phyloP scores from a whole-genome alignment of 1,140 invertebrate genomes.

The Sinella curviseta region DNA sequence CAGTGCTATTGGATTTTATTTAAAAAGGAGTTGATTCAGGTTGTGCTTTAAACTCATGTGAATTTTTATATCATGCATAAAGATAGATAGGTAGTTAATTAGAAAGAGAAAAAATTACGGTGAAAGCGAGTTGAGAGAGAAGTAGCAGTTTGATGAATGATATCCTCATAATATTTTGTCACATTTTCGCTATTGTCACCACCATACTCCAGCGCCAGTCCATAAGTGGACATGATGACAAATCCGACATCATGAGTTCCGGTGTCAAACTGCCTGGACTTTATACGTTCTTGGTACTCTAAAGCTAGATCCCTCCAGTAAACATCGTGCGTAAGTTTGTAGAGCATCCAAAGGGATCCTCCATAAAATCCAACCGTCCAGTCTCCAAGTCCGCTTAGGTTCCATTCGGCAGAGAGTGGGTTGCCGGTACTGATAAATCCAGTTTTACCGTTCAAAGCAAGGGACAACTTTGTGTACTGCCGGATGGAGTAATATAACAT shows the following conservation, averaged over 20 bases:
- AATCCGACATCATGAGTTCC: conserved; percentile 45
- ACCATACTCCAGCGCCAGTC: conserved; percentile 32
- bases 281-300: conserved; percentile 30
- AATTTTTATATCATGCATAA: background rate
- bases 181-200: background rate
- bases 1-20: conserved; percentile 13
- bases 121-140: conserved; percentile 39
- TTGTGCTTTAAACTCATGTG: background rate
- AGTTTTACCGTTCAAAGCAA: conserved; percentile 10
- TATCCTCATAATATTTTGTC: background rate
- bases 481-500: conserved; percentile 24
- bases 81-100: too few species aligned
- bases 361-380: conserved; percentile 46
- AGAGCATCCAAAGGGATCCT: conserved; percentile 43
- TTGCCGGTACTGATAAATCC: conserved; percentile 37
- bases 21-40: background rate
- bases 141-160: conserved; percentile 35
- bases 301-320: conserved; percentile 35
- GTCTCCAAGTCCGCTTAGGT: conserved; percentile 53
- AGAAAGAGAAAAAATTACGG: too few species aligned
- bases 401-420: conserved; percentile 54
- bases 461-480: conserved; percentile 29
- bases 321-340: conserved; percentile 33
- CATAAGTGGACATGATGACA: conserved; percentile 45
- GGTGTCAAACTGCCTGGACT: conserved; percentile 38